Base-by-base conservation (phyloP, 1,140 invertebrate genomes). In the Episyrphus balteatus region DNA sequence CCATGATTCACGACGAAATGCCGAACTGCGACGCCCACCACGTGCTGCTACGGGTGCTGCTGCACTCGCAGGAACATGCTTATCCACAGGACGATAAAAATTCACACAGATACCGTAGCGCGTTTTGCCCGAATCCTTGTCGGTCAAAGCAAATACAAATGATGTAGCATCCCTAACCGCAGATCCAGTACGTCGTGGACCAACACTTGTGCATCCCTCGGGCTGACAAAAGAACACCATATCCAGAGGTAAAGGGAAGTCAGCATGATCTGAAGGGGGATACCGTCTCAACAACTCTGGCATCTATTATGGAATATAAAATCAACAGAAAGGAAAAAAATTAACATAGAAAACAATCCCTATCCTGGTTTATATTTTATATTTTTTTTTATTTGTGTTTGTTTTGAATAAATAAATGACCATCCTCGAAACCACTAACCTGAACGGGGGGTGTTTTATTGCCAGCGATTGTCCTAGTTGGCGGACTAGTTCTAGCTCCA, bases 161-260 rank as follows among this genome's bases (percentile, higher is more conserved):
- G 93, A 96, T 32, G 88, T 90, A 21, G 90, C 86, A 68, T 98
- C 92, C 45, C 92, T 73, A 18, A 86, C 70, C 39, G 86, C 85
- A 8, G 65, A 62, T 14, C 62, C 65, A 39, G 84, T 86, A 51
- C 88, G 78, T 61, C 88, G 82, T 3, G 88, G 88, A 19, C 90
- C 92, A 39, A 92, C 84, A 53, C 83, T 92, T 47, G 89, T 81
- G 63, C 95, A 98, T 42, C 96, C 96, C 74, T 99, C 97, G 1
- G 97, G 97, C 71, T 99, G 97, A 68, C 97, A 99, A 73, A 99
- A 99, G 65, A 95, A 97, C 8, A 98, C 93, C 79, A 99, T 95
- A 72, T 99, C 96, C 57, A 93, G 73, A 1, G 96, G 93, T 50
- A 99, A 73, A 1, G 90, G 86, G 72, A 99, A 99, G 71, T 99